Conservation (phyloP, 2,797 vertebrate genomes). For the Clarias fuscus region DNA sequence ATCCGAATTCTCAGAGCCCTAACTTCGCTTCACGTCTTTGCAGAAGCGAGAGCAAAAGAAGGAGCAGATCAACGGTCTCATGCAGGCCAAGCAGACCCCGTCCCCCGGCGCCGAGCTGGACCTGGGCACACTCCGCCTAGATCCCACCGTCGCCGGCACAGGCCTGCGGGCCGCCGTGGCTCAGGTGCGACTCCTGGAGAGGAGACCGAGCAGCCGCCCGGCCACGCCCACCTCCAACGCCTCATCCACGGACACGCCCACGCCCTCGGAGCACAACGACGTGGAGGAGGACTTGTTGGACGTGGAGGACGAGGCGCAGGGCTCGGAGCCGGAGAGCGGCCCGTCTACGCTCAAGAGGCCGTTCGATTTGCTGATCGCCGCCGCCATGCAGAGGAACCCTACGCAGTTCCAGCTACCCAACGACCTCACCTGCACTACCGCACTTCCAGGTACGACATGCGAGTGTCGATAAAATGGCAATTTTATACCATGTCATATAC, state of each 20-base stretch:
- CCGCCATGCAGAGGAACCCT: slow-evolving; percentile 96
- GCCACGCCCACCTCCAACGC: slow-evolving; percentile 94
- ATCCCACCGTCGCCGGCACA: slow-evolving; percentile 65
- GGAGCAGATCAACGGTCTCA: slow-evolving; percentile 93
- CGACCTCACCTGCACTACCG: slow-evolving; percentile 95
- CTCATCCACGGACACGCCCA: slow-evolving; percentile 89
- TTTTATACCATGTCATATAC: too few relatives aligned
- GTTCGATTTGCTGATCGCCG: slow-evolving; percentile 95
- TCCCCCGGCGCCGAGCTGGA: slow-evolving; percentile 89
- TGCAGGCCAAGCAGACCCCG: slow-evolving; percentile 81
- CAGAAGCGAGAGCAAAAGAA: slow-evolving; percentile 97
- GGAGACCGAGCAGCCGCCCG: slow-evolving; percentile 90
- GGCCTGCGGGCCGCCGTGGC: slow-evolving; percentile 81
- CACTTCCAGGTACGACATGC: slow-evolving; percentile 85
- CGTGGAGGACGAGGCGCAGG: slow-evolving; percentile 87
- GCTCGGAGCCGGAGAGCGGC: slow-evolving; percentile 80
- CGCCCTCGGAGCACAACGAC: slow-evolving; percentile 92
- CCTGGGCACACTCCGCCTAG: slow-evolving; percentile 74
- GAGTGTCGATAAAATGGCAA: not conserved
- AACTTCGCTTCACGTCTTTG: not conserved
- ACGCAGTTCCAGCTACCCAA: slow-evolving; percentile 97
- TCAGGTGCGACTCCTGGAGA: slow-evolving; percentile 91
- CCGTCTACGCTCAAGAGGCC: slow-evolving; percentile 84
- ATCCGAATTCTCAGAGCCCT: not conserved
- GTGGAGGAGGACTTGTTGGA: slow-evolving; percentile 89